These are phyloP conservation scores for Dipodomys ordii DNA, from an alignment of 2,113 vertebrate genomes.

Conservation along the genomic window DNA sequence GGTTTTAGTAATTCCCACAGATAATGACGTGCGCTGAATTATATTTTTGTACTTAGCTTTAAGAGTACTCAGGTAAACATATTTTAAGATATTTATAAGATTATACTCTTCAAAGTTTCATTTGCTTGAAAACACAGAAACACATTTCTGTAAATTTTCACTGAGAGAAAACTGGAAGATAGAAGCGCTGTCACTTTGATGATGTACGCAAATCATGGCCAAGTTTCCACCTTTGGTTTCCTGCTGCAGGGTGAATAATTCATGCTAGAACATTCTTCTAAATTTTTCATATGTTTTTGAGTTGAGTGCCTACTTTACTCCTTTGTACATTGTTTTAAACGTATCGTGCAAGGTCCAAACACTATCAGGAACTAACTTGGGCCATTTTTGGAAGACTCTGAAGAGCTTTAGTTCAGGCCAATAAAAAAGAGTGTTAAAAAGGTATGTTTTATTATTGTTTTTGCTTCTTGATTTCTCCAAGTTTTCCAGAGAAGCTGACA, in stretches of 20 bases:
- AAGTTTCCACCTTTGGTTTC: background rate
- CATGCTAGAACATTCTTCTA: background rate
- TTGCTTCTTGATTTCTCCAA: background rate
- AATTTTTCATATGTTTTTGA: background rate
- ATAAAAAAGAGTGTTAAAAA: background rate
- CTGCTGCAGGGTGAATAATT: background rate
- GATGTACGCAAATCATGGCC: background rate
- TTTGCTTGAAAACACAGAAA: slow-evolving; percentile 2
- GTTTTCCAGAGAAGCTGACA: background rate
- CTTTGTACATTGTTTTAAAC: too few species aligned
- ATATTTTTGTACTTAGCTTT: background rate
- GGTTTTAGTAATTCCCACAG: background rate
- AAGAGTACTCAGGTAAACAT: background rate
- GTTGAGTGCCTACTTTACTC: background rate
- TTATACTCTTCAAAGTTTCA: background rate
- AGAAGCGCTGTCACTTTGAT: background rate
- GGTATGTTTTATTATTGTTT: background rate
- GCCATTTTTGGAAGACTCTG: background rate
- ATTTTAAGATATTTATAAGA: background rate
- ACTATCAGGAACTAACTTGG: background rate
- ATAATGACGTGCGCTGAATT: background rate
- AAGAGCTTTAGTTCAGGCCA: background rate
- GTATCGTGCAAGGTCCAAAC: background rate
- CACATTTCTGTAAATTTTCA: background rate
- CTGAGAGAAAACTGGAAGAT: background rate